phyloP scores from a whole-genome alignment of 1,140 invertebrate genomes.

The Phenacoccus solenopsis region DNA sequence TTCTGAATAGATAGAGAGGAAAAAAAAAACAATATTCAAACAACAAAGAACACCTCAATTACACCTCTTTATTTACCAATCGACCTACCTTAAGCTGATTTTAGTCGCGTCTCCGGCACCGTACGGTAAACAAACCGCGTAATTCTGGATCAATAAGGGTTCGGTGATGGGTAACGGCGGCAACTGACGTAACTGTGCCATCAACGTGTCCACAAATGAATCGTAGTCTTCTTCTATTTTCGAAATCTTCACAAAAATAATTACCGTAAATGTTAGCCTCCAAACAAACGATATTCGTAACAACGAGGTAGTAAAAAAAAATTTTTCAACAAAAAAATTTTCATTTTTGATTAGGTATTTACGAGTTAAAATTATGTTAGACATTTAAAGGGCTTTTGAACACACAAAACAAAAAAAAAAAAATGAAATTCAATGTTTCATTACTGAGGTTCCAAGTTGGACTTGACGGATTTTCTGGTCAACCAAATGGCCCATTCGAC shows the following conservation, averaged over 20 bases:
- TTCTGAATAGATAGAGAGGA: too few relatives aligned
- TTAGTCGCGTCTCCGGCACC: conserved; percentile 52
- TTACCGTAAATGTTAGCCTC: not conserved
- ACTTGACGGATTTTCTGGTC: too few relatives aligned
- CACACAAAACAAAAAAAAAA: too few relatives aligned
- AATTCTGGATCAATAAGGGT: conserved; percentile 69
- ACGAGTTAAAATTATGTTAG: too few relatives aligned
- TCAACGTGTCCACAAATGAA: conserved; percentile 72
- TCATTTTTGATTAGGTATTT: too few relatives aligned
- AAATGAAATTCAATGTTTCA: too few relatives aligned
- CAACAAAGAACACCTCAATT: not conserved
- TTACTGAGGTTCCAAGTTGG: too few relatives aligned
- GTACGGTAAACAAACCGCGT: conserved; percentile 63
- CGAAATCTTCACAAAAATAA: conserved; percentile 39
- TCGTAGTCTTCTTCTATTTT: conserved; percentile 85
- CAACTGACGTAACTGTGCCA: conserved; percentile 67
- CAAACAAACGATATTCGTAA: not conserved
- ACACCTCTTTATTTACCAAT: not conserved
- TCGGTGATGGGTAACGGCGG: conserved; percentile 77
- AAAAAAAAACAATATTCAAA: not conserved
- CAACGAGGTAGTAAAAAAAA: too few relatives aligned
- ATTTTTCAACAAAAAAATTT: too few relatives aligned
- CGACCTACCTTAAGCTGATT: not conserved
- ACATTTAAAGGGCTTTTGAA: too few relatives aligned
- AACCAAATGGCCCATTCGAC: too few relatives aligned